phyloP scores from a whole-genome alignment of 2,113 vertebrate species.

The Crotalus viridis region DNA sequence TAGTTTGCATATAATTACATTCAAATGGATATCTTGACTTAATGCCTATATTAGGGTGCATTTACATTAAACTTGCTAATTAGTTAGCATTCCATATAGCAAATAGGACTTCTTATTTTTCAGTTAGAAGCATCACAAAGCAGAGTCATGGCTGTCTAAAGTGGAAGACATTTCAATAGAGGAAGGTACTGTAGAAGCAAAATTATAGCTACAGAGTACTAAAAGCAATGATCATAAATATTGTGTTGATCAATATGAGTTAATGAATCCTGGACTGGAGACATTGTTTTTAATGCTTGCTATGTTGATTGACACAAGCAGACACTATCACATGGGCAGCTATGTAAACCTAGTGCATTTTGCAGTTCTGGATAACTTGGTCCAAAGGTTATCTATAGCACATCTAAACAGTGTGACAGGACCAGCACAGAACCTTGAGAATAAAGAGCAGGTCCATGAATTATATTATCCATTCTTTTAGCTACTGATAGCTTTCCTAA shows the following conservation, averaged over 20 bases:
- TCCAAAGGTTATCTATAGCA: not conserved
- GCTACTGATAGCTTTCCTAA: constrained; percentile 35
- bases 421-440: constrained; percentile 37
- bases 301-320: not conserved
- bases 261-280: not conserved
- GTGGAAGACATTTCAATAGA: not conserved
- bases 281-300: not conserved
- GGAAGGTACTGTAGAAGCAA: not conserved
- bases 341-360: constrained; percentile 4
- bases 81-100: not conserved
- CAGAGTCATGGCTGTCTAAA: not conserved
- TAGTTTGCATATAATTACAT: not conserved
- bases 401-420: constrained; percentile 20
- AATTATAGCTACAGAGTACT: not conserved
- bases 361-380: constrained; percentile 35
- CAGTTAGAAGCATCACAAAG: not conserved
- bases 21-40: not conserved
- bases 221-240: not conserved
- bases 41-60: not conserved
- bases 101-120: not conserved
- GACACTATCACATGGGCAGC: not conserved
- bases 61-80: not conserved
- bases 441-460: constrained; percentile 35
- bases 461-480: constrained; percentile 17
- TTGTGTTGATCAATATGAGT: not conserved